A percentile compares a stretch with the other conserved stretches of the same genome.
phyloP scores from a whole-genome alignment of 2,888 invertebrate genomes.

The Lasioglossum vierecki region DNA sequence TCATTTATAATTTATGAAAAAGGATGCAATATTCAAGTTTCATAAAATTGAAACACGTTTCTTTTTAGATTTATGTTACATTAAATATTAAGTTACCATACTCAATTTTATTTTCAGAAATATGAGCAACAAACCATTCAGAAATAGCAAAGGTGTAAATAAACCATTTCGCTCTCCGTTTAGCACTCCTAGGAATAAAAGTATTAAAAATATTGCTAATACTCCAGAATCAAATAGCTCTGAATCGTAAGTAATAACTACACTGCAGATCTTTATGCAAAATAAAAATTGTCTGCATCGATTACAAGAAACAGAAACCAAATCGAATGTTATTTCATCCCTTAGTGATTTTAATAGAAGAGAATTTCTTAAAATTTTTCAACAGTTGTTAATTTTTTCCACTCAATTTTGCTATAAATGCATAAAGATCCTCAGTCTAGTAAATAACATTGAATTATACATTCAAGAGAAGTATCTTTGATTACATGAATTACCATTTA shows the following conservation, averaged over 20 bases:
- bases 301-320: no score
- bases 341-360: no score
- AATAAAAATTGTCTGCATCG: no score
- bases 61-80: no score
- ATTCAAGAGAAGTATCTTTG: neutral
- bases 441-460: neutral
- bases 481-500: neutral
- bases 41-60: neutral
- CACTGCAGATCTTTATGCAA: no score
- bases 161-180: conserved; percentile 75
- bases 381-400: no score
- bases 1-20: neutral
- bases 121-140: conserved; percentile 65
- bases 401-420: no score
- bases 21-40: neutral
- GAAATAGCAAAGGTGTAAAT: conserved; percentile 72
- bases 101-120: conserved; percentile 9
- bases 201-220: conserved; percentile 2
- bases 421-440: no score
- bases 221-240: neutral
- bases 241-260: conserved; percentile 16
- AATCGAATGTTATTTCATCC: no score
- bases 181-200: conserved; percentile 45
- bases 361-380: no score
- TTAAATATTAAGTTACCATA: neutral